Base-by-base conservation (phyloP, 2,888 invertebrate genomes). In the Proisotoma minuta region DNA sequence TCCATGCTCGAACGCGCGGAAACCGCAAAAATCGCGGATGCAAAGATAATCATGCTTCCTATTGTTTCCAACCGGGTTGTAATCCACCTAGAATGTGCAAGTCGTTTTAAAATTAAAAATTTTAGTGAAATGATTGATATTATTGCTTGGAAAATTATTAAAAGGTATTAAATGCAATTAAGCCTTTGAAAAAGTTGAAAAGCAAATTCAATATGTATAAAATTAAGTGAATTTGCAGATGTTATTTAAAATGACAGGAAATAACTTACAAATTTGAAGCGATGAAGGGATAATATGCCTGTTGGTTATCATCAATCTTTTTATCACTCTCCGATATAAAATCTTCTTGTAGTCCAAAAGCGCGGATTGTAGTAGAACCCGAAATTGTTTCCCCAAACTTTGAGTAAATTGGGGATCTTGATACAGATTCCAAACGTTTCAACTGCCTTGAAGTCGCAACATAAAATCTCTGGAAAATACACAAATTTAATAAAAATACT, bases 381-480 rank as follows among this genome's bases (percentile, higher is more conserved):
- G 72, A 62, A 57, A 98, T 87, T 48, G 92, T 93, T 81, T 98
- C 83, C 2, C 79, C 77, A 70, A 84, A 82, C 69, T 82, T 81
- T 4, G 81, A 80, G 74, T 81, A 83, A 24, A 84, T 79, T 0
- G 83, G 83, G 15, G 83, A 83, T 40, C 82, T 75, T 20, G 80
- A 79, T 1, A 81, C 77, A 1, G 82, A 81, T 65, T 81, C 80
- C 10, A 84, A 73, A 28, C 83, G 76, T 66, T 81, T 82, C 61
- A 83, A 70, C 72, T 84, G 83, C 39, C 82, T 76, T 1, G 82
- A 81, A 2, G 82, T 80, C 98, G 22, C 87, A 68, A 97, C 92
- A 80, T 95, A 98, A 81, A 95, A 93, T 72, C 92, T 84, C 84
- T 98, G 76, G 53, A 77, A 60, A 23, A 12, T 12, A 4, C 22